Evolutionary conservation across 2,113 vertebrate genomes (phyloP), one percentile per base, ranked within the genome.

Genomic region (Caretta caretta): DNA sequence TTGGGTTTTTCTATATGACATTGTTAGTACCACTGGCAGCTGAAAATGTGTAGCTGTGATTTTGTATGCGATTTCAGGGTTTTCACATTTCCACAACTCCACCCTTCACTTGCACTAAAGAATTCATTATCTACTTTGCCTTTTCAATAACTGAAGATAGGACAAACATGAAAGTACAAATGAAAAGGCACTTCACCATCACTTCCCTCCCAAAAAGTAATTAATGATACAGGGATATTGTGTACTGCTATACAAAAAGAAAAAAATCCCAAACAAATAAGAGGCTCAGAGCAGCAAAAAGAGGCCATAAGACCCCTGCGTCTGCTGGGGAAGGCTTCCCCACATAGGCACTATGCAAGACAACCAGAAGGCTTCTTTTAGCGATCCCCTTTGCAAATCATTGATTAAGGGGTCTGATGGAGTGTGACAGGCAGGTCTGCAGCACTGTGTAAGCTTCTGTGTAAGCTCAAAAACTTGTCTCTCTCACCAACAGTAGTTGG

Each of bases 181-280:
- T 10, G 22, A 27, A 62, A 53, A 24, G n/a, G 10, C 53, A 6
- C 38, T 38, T 49, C 17, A 24, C 31, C 69, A 2, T 48, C 1
- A 35, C 20, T 25, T 12, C 48, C 53, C 46, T 20, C 51, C 46
- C 80, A 1, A 42, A 12, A 2, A 24, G 3, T 42, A 75, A 42
- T 46, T 75, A 57, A 14, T 0, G 1, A 31, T 8, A 1, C 35
- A 5, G 5, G 8, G 17, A 17, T 31, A 24, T 57, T 8, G 42
- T 0, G 11, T 2, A 7, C 22, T 3, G 6, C 46, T 75, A 1
- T n/a, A 1, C 17, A 7, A 27, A 7, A 0, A 5, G 12, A 14
- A 54, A 1, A 1, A 1, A n/a, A 83, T 19, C 62, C 16, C 62
- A 65, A 35, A n/a, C 56, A 57, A 57, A 53, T 27, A 22, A 57